phyloP scores from a whole-genome alignment of 2,113 vertebrate genomes.

The Clupea harengus region DNA sequence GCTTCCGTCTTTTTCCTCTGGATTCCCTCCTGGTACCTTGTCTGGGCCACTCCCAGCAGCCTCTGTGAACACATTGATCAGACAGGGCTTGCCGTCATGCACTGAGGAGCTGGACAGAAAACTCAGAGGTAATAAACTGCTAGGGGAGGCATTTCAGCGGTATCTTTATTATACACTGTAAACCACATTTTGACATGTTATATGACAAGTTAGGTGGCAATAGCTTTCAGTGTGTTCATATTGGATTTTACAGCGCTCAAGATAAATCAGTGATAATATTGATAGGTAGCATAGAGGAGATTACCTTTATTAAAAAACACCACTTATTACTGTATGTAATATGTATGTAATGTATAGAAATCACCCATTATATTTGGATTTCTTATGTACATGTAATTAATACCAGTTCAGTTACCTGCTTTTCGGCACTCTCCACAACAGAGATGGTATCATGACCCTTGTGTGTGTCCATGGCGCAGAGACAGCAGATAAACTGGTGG shows the following conservation, averaged over 20 bases:
- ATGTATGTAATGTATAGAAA: no score
- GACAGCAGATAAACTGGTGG: neutral
- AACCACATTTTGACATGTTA: neutral
- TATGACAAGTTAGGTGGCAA: neutral
- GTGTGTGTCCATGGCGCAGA: neutral
- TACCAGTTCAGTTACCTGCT: neutral
- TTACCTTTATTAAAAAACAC: neutral
- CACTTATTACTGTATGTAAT: no score
- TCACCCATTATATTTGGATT: no score
- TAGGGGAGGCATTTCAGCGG: neutral
- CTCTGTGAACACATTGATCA: conserved; percentile 3
- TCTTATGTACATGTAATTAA: no score
- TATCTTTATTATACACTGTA: neutral
- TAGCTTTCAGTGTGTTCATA: neutral
- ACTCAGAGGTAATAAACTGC: neutral
- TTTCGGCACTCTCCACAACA: neutral
- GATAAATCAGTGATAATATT: neutral
- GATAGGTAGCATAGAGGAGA: neutral
- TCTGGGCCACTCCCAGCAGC: conserved; percentile 7
- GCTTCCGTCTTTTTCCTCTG: neutral
- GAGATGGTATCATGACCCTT: neutral
- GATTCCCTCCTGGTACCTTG: neutral
- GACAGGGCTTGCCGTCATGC: neutral
- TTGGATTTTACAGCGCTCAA: neutral
- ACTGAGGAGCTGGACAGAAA: neutral